A percentile compares a stretch with the other conserved stretches of the same genome.
These are phyloP conservation scores for Sylvia borin DNA, from an alignment of 2,797 vertebrate species.

Conservation along the genomic window DNA sequence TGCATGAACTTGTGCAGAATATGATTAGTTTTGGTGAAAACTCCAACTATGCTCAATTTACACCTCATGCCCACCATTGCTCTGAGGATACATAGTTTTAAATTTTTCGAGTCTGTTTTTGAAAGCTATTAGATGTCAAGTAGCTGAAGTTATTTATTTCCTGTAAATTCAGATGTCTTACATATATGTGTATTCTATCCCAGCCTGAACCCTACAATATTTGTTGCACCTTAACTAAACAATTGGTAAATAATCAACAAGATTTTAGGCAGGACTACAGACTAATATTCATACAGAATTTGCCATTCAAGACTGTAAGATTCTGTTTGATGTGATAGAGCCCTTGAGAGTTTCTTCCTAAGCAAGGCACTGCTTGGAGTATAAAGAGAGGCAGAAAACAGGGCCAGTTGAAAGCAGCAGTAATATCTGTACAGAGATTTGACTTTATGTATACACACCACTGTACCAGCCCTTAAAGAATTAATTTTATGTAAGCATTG, in stretches of 20 bases:
- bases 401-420: not conserved
- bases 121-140: not conserved
- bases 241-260: not conserved
- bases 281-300: not conserved
- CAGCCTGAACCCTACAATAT: not conserved
- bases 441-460: not conserved
- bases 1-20: not conserved
- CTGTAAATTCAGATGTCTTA: not conserved
- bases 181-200: not conserved
- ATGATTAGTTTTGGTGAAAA: not conserved
- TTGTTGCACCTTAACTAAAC: not conserved
- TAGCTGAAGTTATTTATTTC: not conserved
- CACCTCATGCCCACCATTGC: not conserved
- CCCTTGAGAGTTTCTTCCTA: not conserved
- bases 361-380: not conserved
- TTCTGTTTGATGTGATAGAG: not conserved
- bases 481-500: constrained; percentile 11
- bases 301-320: not conserved
- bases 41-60: not conserved
- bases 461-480: not conserved
- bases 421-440: not conserved
- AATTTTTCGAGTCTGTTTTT: not conserved
- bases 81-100: fast-evolving
- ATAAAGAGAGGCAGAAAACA: not conserved
- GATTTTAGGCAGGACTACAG: not conserved